Conservation (phyloP, 2,888 invertebrate species). For the Campopleginae sp. region DNA sequence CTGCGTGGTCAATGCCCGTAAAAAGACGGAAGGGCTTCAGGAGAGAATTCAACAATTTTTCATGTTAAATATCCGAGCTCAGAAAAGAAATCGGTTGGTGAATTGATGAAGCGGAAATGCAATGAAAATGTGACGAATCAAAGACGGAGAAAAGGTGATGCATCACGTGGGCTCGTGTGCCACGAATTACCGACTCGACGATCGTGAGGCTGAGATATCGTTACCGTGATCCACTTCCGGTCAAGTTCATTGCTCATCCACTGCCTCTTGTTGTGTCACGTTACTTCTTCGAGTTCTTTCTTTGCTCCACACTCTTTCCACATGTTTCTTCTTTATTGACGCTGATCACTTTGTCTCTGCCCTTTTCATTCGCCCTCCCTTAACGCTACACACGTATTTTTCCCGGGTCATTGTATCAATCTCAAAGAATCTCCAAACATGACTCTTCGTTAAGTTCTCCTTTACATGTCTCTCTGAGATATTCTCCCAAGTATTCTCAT, state of each 20-base stretch:
- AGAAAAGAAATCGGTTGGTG: background rate
- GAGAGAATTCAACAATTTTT: background rate
- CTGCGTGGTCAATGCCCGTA: background rate
- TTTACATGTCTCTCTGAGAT: background rate
- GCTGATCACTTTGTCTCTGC: constrained; percentile 20
- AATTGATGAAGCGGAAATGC: constrained; percentile 27
- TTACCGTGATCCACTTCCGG: constrained; percentile 81
- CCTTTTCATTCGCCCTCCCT: background rate
- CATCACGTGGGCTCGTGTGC: constrained; percentile 41
- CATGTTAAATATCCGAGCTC: background rate
- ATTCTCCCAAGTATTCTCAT: background rate
- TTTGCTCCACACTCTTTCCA: constrained; percentile 24
- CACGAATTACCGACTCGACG: constrained; percentile 38
- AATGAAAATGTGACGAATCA: constrained; percentile 29
- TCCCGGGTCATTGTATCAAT: background rate
- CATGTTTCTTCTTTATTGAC: constrained; percentile 13
- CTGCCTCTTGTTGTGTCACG: constrained; percentile 68
- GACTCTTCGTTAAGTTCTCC: background rate
- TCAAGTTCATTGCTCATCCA: constrained; percentile 83
- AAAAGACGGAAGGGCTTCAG: background rate
- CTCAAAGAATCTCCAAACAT: background rate
- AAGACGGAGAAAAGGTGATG: constrained; percentile 48
- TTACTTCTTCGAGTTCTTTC: constrained; percentile 15
- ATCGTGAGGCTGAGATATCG: constrained; percentile 70
- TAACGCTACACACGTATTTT: background rate